Conservation (phyloP, 2,888 invertebrate species). For the Pterostichus madidus region DNA sequence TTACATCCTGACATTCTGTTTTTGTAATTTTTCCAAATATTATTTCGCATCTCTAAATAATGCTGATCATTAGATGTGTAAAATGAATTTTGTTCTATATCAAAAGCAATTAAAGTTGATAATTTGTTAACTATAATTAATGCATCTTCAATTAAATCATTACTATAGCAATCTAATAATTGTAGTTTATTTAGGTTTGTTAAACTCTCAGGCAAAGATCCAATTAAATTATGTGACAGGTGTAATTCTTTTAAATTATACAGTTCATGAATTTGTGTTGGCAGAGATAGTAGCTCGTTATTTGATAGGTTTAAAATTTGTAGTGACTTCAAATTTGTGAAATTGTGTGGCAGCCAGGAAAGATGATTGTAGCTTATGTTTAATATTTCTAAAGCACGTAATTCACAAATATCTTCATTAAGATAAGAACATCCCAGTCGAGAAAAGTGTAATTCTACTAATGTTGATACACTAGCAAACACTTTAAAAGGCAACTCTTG, state of each 20-base stretch:
- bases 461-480: constrained; percentile 69
- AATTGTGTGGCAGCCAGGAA: constrained; percentile 70
- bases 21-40: constrained; percentile 26
- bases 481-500: constrained; percentile 63
- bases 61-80: constrained; percentile 33
- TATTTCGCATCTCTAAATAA: constrained; percentile 56
- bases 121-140: constrained; percentile 25
- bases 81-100: constrained; percentile 68
- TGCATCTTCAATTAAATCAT: constrained; percentile 52
- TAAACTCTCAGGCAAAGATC: constrained; percentile 30
- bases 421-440: constrained; percentile 70
- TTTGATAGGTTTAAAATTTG: constrained; percentile 68
- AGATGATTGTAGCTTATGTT: constrained; percentile 70
- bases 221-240: constrained; percentile 67
- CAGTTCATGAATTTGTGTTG: constrained; percentile 63
- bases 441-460: constrained; percentile 71
- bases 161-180: constrained; percentile 63
- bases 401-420: constrained; percentile 71
- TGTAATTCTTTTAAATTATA: constrained; percentile 71
- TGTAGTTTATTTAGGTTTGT: constrained; percentile 58
- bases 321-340: constrained; percentile 69
- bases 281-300: constrained; percentile 64
- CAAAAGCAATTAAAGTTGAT: constrained; percentile 50
- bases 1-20: constrained; percentile 39
- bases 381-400: constrained; percentile 71